Conservation (phyloP, 2,888 invertebrate genomes). For the Alsophila aescularia region DNA sequence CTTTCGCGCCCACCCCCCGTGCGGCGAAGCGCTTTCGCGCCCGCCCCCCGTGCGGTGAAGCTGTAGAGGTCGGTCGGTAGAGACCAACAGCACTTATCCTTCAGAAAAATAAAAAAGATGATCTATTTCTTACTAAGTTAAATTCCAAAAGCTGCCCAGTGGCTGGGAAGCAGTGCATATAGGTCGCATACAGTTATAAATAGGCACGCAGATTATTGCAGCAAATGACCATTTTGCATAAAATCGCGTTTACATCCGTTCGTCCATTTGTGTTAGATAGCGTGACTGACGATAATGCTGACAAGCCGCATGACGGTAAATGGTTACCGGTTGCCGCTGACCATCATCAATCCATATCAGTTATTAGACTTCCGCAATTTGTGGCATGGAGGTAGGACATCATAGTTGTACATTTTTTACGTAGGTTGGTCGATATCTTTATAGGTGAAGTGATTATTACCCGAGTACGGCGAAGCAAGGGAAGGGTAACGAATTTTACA, state of each 20-base stretch:
- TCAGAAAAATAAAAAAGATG: not conserved
- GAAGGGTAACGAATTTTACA: too few relatives aligned
- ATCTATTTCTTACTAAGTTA: not conserved
- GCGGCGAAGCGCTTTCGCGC: too few relatives aligned
- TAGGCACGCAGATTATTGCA: conserved; percentile 13
- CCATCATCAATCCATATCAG: conserved; percentile 15
- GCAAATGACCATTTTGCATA: conserved; percentile 16
- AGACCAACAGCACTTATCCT: too few relatives aligned
- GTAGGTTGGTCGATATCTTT: too few relatives aligned
- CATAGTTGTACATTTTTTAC: too few relatives aligned
- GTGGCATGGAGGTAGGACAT: conserved; percentile 9
- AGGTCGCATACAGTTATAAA: conserved; percentile 23
- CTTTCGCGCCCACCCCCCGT: too few relatives aligned
- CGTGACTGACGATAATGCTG: conserved; percentile 1
- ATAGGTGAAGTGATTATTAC: too few relatives aligned
- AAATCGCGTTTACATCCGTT: not conserved
- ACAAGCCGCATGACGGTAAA: conserved; percentile 1
- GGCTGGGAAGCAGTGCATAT: conserved; percentile 23
- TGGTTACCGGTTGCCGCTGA: conserved; percentile 1
- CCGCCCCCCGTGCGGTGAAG: too few relatives aligned
- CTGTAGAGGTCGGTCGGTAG: too few relatives aligned
- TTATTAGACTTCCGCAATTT: conserved; percentile 17
- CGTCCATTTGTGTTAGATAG: conserved; percentile 1
- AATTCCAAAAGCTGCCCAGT: not conserved
- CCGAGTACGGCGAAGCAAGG: too few relatives aligned